Evolutionary conservation across 2,797 vertebrate species (phyloP), one percentile per base, ranked within the genome.

Genomic region (Hyperoplus immaculatus): DNA sequence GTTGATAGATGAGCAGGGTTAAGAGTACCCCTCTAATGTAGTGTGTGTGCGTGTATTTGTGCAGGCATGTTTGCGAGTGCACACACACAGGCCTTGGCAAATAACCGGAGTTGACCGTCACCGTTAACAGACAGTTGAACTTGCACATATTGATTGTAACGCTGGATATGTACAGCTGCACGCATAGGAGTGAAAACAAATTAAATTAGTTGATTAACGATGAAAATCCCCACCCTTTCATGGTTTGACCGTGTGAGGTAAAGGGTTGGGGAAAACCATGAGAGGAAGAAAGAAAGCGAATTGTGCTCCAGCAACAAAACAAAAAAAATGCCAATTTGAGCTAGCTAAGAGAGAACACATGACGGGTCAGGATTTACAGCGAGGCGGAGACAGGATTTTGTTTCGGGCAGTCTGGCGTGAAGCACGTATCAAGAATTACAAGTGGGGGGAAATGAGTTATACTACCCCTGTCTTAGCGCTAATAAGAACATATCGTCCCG

Each of bases 1-100:
- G 77, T 7, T 85, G 80, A 87, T 69, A 87, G 73, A 93, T 87
- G 77, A 87, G 67, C 81, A 72, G 67, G 60, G 72, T 79, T 74
- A 66, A 75, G 64, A 72, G 72, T 64, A 54, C 62, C 59, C 63
- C 58, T 53, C 18, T 51, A 54, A 63, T 80, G 73, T 18, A 51
- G 75, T 69, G 55, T 47, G 64, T 57, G 67, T 64, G 6, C 18
- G 50, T 64, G 71, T 16, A 58, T 69, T 21, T 21, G 21, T 21
- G 21, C 21, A 21, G 21, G 75, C 67, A 36, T 29, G 70, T 78
- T 50, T 39, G 16, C 72, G 77, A 21, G 9, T 59, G 69, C 64
- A 29, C 29, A 64, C 70, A 70, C 66, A 51, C 71, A 64, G 46
- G 46, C 67, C 55, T 18, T 6, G 21, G 65, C 38, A 70, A 58